Evolutionary conservation across 1,140 invertebrate species (phyloP).

Genomic region (Brevipalpus yothersi): DNA sequence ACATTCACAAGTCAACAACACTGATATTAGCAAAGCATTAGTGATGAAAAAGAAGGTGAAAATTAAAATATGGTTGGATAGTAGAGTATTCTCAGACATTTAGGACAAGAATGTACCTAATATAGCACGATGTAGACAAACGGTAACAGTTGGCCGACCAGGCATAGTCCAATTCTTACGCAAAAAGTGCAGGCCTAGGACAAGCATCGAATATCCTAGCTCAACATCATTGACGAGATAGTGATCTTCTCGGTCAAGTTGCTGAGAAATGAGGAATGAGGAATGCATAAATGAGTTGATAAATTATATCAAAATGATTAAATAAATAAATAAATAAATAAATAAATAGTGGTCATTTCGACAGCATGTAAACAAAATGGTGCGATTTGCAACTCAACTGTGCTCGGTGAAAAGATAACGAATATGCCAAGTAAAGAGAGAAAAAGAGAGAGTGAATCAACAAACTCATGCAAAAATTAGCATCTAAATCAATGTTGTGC

Average conservation of each 20-base stretch:
- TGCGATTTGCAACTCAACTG: background rate
- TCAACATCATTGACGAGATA: slow-evolving; percentile 72
- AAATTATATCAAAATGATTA: slow-evolving; percentile 6
- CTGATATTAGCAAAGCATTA: too few relatives aligned
- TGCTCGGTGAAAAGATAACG: background rate
- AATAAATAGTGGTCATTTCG: background rate
- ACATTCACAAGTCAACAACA: background rate
- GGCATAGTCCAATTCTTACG: slow-evolving; percentile 71
- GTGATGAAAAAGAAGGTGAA: too few relatives aligned
- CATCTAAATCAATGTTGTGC: too few relatives aligned
- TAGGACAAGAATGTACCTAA: slow-evolving; percentile 13
- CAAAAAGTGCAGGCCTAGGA: slow-evolving; percentile 63
- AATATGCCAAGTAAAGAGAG: too few relatives aligned
- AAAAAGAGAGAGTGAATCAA: too few relatives aligned
- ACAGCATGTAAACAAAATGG: background rate
- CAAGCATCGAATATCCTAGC: slow-evolving; percentile 61
- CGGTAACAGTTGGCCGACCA: slow-evolving; percentile 59
- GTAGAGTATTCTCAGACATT: background rate
- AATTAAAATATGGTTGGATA: too few relatives aligned
- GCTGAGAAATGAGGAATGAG: slow-evolving; percentile 28
- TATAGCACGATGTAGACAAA: slow-evolving; percentile 22
- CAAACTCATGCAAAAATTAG: too few relatives aligned
- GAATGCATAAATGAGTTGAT: background rate
- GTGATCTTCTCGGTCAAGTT: slow-evolving; percentile 74
- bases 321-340: background rate